These are phyloP conservation scores for Kradibia gibbosae DNA, from an alignment of 1,140 invertebrate species.

Conservation along the genomic window DNA sequence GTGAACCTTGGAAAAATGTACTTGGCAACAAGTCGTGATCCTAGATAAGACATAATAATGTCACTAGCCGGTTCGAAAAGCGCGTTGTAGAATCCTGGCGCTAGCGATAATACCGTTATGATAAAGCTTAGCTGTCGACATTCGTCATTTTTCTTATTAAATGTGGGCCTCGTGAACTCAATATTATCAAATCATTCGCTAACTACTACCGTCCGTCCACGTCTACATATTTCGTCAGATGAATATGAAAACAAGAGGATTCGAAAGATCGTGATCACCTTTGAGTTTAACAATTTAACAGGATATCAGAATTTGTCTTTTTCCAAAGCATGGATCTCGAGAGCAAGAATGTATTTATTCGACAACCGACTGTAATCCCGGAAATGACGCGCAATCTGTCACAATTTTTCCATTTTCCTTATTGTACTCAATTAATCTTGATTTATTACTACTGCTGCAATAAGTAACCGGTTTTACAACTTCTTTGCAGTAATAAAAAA, in stretches of 20 bases:
- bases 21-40: neutral
- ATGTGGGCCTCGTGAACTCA: too few species aligned
- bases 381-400: neutral
- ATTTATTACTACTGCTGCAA: neutral
- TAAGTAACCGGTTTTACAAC: slow-evolving; percentile 9
- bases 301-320: too few species aligned
- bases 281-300: too few species aligned
- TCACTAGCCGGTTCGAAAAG: neutral
- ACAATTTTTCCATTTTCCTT: neutral
- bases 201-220: too few species aligned
- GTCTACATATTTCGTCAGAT: too few species aligned
- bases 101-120: neutral
- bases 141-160: slow-evolving; percentile 16
- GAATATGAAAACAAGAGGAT: too few species aligned
- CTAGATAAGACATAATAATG: slow-evolving; percentile 3
- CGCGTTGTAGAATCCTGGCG: neutral
- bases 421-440: neutral
- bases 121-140: neutral
- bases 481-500: neutral
- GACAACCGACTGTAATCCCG: neutral
- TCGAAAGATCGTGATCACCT: too few species aligned
- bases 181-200: too few species aligned
- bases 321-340: neutral
- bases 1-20: neutral
- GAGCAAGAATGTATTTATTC: neutral